Conservation (phyloP, 1,140 invertebrate species). For the Andrena cerasifolii region DNA sequence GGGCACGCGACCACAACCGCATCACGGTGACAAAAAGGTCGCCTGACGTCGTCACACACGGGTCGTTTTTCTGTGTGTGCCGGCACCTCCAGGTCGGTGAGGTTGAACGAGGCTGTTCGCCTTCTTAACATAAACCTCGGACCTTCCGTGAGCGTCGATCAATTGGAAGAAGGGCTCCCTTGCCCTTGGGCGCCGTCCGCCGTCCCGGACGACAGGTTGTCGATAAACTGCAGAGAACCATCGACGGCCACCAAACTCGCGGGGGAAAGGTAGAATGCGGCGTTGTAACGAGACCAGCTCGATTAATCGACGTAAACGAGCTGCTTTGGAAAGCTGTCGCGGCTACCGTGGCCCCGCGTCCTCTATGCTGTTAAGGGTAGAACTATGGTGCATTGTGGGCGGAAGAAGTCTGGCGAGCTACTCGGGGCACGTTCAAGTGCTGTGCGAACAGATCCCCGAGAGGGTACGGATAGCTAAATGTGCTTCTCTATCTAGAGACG, state of each 20-base stretch:
- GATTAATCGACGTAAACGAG: slow-evolving; percentile 34
- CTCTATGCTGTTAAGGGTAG: slow-evolving; percentile 2
- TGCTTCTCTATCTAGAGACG: no score
- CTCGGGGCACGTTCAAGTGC: no score
- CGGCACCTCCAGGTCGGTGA: slow-evolving; percentile 41
- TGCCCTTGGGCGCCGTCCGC: slow-evolving; percentile 32
- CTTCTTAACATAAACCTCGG: slow-evolving; percentile 68
- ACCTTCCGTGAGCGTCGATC: slow-evolving; percentile 50
- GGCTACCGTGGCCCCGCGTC: background rate
- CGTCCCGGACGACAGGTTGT: slow-evolving; percentile 52
- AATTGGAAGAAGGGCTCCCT: slow-evolving; percentile 37
- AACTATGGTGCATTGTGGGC: slow-evolving; percentile 12
- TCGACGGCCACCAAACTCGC: slow-evolving; percentile 1
- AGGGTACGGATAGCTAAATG: no score
- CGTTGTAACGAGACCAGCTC: slow-evolving; percentile 16
- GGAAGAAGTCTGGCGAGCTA: no score
- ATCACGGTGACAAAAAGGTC: slow-evolving; percentile 75
- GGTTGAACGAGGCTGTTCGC: slow-evolving; percentile 46
- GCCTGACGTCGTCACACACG: slow-evolving; percentile 46
- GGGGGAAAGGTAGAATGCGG: background rate
- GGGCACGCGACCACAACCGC: slow-evolving; percentile 74
- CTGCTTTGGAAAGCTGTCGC: slow-evolving; percentile 25
- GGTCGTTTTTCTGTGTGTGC: slow-evolving; percentile 2
- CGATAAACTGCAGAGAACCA: slow-evolving; percentile 44
- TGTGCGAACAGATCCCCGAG: no score